A percentile compares a stretch with the other conserved stretches of the same genome.
phyloP scores from a whole-genome alignment of 2,888 invertebrate species.

The Heliconius sara region DNA sequence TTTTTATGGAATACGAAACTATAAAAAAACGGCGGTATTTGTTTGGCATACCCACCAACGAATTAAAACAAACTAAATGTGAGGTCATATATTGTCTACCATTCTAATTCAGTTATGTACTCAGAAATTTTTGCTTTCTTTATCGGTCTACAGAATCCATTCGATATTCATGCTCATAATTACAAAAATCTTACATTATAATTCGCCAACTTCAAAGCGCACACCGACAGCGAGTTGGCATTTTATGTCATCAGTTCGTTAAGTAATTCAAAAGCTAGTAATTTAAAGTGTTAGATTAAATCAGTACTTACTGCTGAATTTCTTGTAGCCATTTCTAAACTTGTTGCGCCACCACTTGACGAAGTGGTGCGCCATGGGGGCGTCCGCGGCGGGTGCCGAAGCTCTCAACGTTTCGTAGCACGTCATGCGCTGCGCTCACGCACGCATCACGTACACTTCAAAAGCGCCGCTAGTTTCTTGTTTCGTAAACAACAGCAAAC shows the following conservation, averaged over 20 bases:
- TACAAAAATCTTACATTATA: background rate
- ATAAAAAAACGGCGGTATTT: background rate
- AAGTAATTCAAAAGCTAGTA: background rate
- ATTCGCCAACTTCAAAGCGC: background rate
- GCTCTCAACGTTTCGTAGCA: conserved; percentile 84
- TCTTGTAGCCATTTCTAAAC: conserved; percentile 89
- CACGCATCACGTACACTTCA: conserved; percentile 82
- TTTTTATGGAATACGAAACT: background rate
- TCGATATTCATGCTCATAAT: background rate
- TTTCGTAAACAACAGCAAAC: conserved; percentile 62
- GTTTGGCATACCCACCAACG: conserved; percentile 8
- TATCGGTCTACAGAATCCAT: conserved; percentile 1
- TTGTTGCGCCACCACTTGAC: conserved; percentile 91
- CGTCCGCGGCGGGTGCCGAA: conserved; percentile 83
- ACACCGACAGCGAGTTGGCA: background rate
- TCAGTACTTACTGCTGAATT: conserved; percentile 86
- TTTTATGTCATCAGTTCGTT: background rate
- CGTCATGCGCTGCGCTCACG: conserved; percentile 85
- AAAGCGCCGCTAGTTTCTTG: conserved; percentile 76
- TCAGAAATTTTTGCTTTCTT: background rate
- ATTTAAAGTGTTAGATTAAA: background rate
- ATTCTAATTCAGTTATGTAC: conserved; percentile 4
- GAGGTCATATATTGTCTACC: conserved; percentile 25
- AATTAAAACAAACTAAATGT: conserved; percentile 16
- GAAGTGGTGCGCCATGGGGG: conserved; percentile 89